Evolutionary conservation across 1,140 invertebrate genomes (phyloP).

Genomic region (Zaprionus ornatus): DNA sequence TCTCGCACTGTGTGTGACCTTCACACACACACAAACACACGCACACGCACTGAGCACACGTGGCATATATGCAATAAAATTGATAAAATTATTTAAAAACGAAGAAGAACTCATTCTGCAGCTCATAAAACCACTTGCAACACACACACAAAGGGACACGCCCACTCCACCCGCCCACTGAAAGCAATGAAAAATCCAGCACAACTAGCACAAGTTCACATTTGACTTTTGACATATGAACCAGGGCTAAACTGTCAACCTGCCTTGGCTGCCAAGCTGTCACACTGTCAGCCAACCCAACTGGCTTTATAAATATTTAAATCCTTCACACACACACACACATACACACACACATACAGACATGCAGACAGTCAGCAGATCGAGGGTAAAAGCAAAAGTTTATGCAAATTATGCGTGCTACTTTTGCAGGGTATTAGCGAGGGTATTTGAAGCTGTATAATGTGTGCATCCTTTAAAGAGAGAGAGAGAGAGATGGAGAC

Average conservation of each 20-base stretch:
- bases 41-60: neutral
- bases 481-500: neutral
- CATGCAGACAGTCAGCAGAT: neutral
- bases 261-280: conserved; percentile 6
- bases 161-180: neutral
- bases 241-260: conserved; percentile 7
- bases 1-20: conserved; percentile 6
- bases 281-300: conserved; percentile 14
- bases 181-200: neutral
- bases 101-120: neutral
- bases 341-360: neutral
- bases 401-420: conserved; percentile 17
- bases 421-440: conserved; percentile 5
- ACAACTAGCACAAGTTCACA: conserved; percentile 34
- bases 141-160: neutral
- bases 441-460: conserved; percentile 12
- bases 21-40: conserved; percentile 1
- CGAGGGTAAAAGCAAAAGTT: conserved; percentile 18
- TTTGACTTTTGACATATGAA: conserved; percentile 40
- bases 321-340: conserved; percentile 17
- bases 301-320: conserved; percentile 34
- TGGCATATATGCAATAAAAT: conserved; percentile 14
- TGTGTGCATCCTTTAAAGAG: conserved; percentile 21
- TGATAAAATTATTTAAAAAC: conserved; percentile 29
- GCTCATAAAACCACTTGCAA: conserved; percentile 10